phyloP scores from a whole-genome alignment of 1,140 invertebrate genomes.

The Macrobrachium nipponense region DNA sequence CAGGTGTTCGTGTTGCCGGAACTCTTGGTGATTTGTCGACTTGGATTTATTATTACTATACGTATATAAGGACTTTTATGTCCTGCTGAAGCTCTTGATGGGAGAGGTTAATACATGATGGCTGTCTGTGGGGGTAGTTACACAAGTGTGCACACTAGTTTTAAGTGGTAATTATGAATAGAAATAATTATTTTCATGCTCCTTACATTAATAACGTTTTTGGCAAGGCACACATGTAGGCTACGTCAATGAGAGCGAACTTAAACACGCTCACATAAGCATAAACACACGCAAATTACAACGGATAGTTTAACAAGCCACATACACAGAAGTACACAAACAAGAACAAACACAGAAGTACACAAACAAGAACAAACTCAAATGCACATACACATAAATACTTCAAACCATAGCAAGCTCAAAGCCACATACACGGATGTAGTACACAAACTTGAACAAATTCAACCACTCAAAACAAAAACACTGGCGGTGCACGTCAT shows the following conservation, averaged over 20 bases:
- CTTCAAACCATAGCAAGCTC: background rate
- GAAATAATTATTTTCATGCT: too few species aligned
- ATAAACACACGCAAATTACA: constrained; percentile 7
- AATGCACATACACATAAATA: constrained; percentile 31
- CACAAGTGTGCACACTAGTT: too few species aligned
- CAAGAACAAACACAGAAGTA: constrained; percentile 3
- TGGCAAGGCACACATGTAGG: background rate
- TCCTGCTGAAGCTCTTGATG: too few species aligned
- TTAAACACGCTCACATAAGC: background rate
- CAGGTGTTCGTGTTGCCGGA: too few species aligned
- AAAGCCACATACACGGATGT: background rate
- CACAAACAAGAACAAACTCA: constrained; percentile 41
- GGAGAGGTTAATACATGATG: too few species aligned
- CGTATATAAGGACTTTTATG: too few species aligned
- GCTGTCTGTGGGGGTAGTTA: too few species aligned
- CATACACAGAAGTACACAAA: constrained; percentile 13
- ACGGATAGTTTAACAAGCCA: background rate
- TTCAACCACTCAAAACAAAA: constrained; percentile 31
- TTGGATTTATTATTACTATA: too few species aligned
- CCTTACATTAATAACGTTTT: background rate
- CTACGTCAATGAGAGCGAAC: background rate
- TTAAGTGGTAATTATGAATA: too few species aligned
- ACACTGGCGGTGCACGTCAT: too few species aligned
- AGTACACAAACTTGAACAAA: background rate
- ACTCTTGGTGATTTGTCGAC: too few species aligned